phyloP scores from a whole-genome alignment of 2,113 vertebrate genomes.

The Butorides virescens region DNA sequence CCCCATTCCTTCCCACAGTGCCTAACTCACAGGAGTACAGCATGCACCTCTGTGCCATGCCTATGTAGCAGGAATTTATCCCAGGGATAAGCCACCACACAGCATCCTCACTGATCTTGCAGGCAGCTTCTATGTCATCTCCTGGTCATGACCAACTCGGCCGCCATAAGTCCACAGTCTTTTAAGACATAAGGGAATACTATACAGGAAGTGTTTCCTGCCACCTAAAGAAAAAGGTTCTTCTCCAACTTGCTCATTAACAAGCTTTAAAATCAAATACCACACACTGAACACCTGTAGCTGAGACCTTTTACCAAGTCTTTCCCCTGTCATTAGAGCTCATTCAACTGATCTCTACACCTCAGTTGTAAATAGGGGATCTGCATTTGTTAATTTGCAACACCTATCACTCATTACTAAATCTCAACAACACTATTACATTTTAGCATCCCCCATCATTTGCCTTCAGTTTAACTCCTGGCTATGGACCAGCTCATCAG shows the following conservation, averaged over 20 bases:
- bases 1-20: not conserved
- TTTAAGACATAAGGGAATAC: not conserved
- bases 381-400: not conserved
- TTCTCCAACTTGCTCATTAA: not conserved
- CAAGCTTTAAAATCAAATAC: not conserved
- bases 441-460: not conserved
- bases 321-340: not conserved
- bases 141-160: not conserved
- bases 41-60: rapidly evolving
- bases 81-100: not conserved
- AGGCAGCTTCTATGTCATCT: not conserved
- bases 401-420: not conserved
- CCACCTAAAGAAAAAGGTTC: not conserved
- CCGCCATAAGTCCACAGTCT: not conserved
- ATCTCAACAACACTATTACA: not conserved
- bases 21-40: not conserved
- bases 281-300: not conserved
- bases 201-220: not conserved
- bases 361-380: not conserved
- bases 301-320: not conserved
- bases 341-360: not conserved
- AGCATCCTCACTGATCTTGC: not conserved
- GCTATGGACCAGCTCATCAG: not conserved
- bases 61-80: not conserved
- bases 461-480: not conserved